Base-by-base conservation (phyloP, 2,113 vertebrate genomes). In the Dascyllus trimaculatus region DNA sequence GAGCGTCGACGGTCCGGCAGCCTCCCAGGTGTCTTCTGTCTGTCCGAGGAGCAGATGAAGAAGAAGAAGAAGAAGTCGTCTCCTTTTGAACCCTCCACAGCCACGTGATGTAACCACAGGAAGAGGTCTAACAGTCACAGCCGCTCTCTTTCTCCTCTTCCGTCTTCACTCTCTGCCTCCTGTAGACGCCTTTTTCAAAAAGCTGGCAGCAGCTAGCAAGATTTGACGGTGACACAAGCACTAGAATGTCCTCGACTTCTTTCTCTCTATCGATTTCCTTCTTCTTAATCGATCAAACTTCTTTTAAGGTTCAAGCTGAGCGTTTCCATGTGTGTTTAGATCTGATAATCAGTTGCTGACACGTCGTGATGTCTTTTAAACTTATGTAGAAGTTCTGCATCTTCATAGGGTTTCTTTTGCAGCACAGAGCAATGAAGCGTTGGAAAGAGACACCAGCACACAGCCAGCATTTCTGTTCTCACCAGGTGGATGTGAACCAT, bases 121-220 rank as follows among this genome's bases (percentile, higher is more conserved):
- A 95, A 95, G 94, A 93, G 94, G 94, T 94, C 75, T 92, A 95
- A 95, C 94, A 95, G 94, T 94, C 94, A 88, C 76, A 78, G 85
- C 43, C 82, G 77, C 81, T 85, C 81, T 90, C 81, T 71, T 81
- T 84, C 89, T 87, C 73, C 9, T 58, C 88, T 89, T 92, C 89
- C 89, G 81, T 8, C 85, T 84, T 46, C 4, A 21, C 22, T 48
- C 71, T 26, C 46, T 85, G 71, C 43, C 77, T 89, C 71, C 82
- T 87, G 79, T 70, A 81, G 65, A 51, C 53, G 32, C 67, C 46
- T 62, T 80, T 73, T 82, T 32, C 18, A 14, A 10, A 24, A 0
- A 29, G 29, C 82, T 63, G 38, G 82, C 63, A 18, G 61, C 25
- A 60, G 32, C 25, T 21, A 2, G 15, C 29, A 24, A 35, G 38